These are phyloP conservation scores for Zeuzera pyrina DNA, from an alignment of 2,888 invertebrate genomes.

Conservation along the genomic window DNA sequence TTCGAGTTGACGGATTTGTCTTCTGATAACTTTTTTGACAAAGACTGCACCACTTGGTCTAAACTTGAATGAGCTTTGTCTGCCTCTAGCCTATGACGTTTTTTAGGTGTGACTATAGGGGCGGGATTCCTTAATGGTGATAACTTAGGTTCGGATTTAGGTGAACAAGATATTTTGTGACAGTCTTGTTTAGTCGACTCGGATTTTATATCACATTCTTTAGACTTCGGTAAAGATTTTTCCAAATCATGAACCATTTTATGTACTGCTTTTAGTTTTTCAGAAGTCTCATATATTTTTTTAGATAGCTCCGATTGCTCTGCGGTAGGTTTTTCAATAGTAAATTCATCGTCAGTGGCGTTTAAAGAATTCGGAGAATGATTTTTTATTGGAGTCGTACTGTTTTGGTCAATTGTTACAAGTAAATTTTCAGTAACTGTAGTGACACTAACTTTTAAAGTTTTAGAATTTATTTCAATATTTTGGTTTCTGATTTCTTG, in stretches of 20 bases:
- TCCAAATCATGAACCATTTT: conserved; percentile 64
- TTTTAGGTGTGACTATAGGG: conserved; percentile 79
- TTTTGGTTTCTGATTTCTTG: conserved; percentile 30
- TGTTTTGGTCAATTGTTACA: conserved; percentile 31
- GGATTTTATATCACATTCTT: conserved; percentile 44
- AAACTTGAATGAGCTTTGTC: conserved; percentile 59
- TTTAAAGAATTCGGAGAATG: conserved; percentile 28
- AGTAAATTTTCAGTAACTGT: conserved; percentile 25
- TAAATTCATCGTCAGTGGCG: conserved; percentile 42
- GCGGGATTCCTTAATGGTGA: conserved; percentile 51
- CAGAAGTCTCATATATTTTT: conserved; percentile 65
- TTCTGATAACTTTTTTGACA: conserved; percentile 62
- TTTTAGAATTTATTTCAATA: conserved; percentile 25
- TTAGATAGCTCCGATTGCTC: conserved; percentile 65
- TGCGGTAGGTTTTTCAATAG: conserved; percentile 47
- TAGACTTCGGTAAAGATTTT: conserved; percentile 54
- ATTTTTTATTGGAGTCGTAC: conserved; percentile 26
- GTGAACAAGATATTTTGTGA: conserved; percentile 43
- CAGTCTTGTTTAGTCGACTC: conserved; percentile 42
- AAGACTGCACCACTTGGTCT: conserved; percentile 62
- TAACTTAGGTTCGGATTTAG: conserved; percentile 47
- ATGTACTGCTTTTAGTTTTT: conserved; percentile 64
- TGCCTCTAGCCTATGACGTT: conserved; percentile 79
- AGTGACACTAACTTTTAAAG: conserved; percentile 22
- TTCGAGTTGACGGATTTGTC: conserved; percentile 35